These are phyloP conservation scores for Enteromius unitaeniatus DNA, from an alignment of 2,797 vertebrate genomes.

Conservation along the genomic window DNA sequence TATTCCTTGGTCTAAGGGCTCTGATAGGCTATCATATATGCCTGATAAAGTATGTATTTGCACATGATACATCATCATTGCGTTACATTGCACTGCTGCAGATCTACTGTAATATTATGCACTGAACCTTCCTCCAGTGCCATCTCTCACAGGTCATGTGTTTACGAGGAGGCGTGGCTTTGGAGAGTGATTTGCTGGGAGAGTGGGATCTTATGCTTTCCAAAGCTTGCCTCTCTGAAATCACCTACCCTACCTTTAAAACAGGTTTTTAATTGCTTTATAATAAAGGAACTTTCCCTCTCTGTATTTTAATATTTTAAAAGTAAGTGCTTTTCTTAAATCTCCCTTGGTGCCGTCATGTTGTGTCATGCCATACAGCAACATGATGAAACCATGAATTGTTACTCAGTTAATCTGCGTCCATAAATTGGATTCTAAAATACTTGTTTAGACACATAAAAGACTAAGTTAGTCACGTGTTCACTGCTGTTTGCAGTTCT, in stretches of 20 bases:
- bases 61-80: not conserved
- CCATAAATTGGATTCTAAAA: not conserved
- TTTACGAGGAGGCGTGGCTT: not conserved
- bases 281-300: not conserved
- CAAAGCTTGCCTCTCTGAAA: not conserved
- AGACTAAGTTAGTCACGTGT: not conserved
- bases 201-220: not conserved
- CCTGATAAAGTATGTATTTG: too few relatives aligned
- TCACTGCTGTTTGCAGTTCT: constrained; percentile 86
- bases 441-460: not conserved
- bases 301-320: not conserved
- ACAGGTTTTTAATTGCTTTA: not conserved
- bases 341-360: not conserved
- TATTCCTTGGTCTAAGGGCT: not conserved
- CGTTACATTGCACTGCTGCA: too few relatives aligned
- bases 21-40: too few relatives aligned
- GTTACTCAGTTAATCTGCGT: not conserved
- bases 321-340: not conserved
- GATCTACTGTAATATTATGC: not conserved
- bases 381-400: not conserved
- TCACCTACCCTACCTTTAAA: not conserved
- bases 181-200: not conserved
- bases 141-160: not conserved
- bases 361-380: not conserved
- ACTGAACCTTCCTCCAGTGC: not conserved